Evolutionary conservation across 2,113 vertebrate species (phyloP).

Genomic region (Pachypanchax playfairii): DNA sequence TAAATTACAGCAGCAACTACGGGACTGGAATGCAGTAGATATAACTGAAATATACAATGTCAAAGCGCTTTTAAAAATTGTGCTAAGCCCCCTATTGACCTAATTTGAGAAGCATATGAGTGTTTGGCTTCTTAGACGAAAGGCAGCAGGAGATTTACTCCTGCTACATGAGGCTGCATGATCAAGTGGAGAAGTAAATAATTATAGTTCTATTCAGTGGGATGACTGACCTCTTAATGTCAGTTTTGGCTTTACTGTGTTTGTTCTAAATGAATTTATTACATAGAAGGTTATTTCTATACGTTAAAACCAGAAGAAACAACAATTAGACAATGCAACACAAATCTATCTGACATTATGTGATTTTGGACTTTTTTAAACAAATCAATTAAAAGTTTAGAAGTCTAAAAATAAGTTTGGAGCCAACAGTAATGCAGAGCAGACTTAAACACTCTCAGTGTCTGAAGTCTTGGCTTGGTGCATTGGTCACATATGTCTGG

Average conservation of each 20-base stretch:
- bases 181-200: slow-evolving; percentile 67
- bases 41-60: slow-evolving; percentile 33
- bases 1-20: slow-evolving; percentile 25
- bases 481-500: slow-evolving; percentile 41
- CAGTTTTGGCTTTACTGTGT: slow-evolving; percentile 33
- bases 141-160: slow-evolving; percentile 54
- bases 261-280: slow-evolving; percentile 30
- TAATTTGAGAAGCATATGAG: slow-evolving; percentile 53
- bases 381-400: slow-evolving; percentile 27
- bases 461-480: slow-evolving; percentile 30
- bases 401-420: slow-evolving; percentile 10
- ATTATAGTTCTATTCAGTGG: slow-evolving; percentile 62
- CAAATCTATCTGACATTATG: background rate
- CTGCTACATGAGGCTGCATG: slow-evolving; percentile 45
- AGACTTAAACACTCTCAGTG: slow-evolving; percentile 1
- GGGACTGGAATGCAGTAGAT: slow-evolving; percentile 3
- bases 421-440: slow-evolving; percentile 7
- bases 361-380: background rate
- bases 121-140: slow-evolving; percentile 45
- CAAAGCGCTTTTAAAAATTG: slow-evolving; percentile 38
- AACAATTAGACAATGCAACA: background rate
- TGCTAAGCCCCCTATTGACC: slow-evolving; percentile 62
- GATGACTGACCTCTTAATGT: slow-evolving; percentile 42
- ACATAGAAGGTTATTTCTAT: slow-evolving; percentile 5
- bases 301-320: background rate